Conservation (phyloP, 2,797 vertebrate species). For the Schizopygopsis malacanthus region DNA sequence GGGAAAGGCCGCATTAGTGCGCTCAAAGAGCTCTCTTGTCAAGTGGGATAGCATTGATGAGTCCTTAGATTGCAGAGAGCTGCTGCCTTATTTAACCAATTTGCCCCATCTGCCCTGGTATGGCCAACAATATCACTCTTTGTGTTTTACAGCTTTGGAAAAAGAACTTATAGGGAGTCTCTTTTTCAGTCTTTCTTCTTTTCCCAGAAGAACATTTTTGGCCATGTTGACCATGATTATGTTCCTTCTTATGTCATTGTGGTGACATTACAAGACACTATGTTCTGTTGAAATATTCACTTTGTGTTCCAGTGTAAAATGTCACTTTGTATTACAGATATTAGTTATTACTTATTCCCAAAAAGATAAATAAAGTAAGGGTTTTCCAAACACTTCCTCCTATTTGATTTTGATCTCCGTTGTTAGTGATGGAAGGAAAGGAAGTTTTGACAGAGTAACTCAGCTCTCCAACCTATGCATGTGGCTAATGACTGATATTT, state of each 20-base stretch:
- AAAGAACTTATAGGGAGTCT: conserved; percentile 37
- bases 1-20: conserved; percentile 54
- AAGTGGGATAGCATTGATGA: conserved; percentile 59
- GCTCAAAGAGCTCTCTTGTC: conserved; percentile 60
- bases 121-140: conserved; percentile 56
- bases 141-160: conserved; percentile 52
- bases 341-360: not conserved
- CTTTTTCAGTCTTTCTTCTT: conserved; percentile 21
- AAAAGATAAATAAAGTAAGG: not conserved
- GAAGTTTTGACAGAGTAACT: not conserved
- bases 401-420: not conserved
- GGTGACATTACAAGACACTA: not conserved
- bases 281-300: not conserved
- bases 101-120: conserved; percentile 42
- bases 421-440: not conserved
- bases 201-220: conserved; percentile 27
- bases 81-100: conserved; percentile 53
- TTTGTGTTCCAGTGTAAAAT: not conserved
- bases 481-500: not conserved
- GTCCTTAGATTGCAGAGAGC: conserved; percentile 54
- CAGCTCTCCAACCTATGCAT: not conserved
- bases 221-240: conserved; percentile 3
- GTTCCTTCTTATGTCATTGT: not conserved
- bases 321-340: not conserved
- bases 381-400: not conserved